phyloP scores from a whole-genome alignment of 2,113 vertebrate species.

The Paradoxurus hermaphroditus region DNA sequence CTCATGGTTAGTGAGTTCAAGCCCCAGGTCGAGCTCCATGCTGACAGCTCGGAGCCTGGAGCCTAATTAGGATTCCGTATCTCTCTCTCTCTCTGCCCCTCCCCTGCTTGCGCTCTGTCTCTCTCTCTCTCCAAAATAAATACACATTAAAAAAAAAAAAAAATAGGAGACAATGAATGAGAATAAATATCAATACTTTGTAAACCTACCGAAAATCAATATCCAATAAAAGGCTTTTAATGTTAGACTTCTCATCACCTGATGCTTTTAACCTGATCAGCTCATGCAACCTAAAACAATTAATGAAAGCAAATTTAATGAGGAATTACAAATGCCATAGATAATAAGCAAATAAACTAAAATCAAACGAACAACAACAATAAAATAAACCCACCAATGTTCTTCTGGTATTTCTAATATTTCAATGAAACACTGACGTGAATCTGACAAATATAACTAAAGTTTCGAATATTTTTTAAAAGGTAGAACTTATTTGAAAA shows the following conservation, averaged over 20 bases:
- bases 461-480: slow-evolving; percentile 38
- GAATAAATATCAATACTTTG: neutral
- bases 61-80: too few relatives aligned
- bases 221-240: slow-evolving; percentile 94
- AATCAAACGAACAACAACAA: neutral
- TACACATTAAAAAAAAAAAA: neutral
- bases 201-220: slow-evolving; percentile 94
- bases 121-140: too few relatives aligned
- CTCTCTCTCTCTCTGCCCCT: too few relatives aligned
- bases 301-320: slow-evolving; percentile 71
- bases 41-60: too few relatives aligned
- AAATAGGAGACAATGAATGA: slow-evolving; percentile 13
- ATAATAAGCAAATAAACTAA: slow-evolving; percentile 55
- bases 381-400: neutral
- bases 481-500: neutral
- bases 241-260: slow-evolving; percentile 72
- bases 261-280: slow-evolving; percentile 87
- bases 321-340: slow-evolving; percentile 38
- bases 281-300: slow-evolving; percentile 92
- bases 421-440: slow-evolving; percentile 7
- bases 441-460: slow-evolving; percentile 8
- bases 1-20: too few relatives aligned
- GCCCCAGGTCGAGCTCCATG: too few relatives aligned
- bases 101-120: too few relatives aligned
- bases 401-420: slow-evolving; percentile 22